Evolutionary conservation across 2,113 vertebrate species (phyloP).

Genomic region (Accipiter virgatus): DNA sequence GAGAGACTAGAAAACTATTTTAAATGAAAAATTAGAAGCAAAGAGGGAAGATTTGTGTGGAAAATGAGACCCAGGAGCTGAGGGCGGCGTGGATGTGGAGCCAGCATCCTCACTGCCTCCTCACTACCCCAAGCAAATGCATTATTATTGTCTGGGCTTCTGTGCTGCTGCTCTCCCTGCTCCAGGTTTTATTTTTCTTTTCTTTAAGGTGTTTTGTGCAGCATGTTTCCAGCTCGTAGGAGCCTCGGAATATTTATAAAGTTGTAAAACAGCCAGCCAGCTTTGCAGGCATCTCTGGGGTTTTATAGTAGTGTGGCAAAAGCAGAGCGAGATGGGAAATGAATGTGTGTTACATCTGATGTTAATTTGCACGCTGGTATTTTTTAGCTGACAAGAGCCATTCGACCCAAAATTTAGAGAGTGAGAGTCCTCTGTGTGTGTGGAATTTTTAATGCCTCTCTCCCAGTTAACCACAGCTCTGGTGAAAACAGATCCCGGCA

Average conservation of each 20-base stretch:
- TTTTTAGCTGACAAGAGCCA: conserved; percentile 30
- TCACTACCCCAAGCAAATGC: fast-evolving
- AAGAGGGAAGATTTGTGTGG: background rate
- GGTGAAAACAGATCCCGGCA: background rate
- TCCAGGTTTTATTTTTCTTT: background rate
- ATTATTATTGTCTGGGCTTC: background rate
- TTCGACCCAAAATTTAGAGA: background rate
- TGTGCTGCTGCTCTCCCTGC: background rate
- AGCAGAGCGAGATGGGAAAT: background rate
- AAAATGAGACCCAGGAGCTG: background rate
- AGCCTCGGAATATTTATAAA: conserved; percentile 3
- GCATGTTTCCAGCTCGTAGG: background rate
- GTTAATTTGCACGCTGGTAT: background rate
- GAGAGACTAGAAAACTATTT: background rate
- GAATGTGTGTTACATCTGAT: background rate
- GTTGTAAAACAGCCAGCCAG: background rate
- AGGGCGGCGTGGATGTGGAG: fast-evolving
- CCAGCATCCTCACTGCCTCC: fast-evolving
- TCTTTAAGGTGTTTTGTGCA: background rate
- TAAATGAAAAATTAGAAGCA: conserved; percentile 20
- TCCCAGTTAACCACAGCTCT: background rate
- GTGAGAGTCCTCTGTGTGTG: background rate
- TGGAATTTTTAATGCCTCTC: background rate
- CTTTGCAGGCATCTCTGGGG: background rate
- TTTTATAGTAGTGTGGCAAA: background rate